A percentile compares a stretch with the other conserved stretches of the same genome.
These are phyloP conservation scores for Byasa hedistus DNA, from an alignment of 2,888 invertebrate genomes.

Conservation along the genomic window DNA sequence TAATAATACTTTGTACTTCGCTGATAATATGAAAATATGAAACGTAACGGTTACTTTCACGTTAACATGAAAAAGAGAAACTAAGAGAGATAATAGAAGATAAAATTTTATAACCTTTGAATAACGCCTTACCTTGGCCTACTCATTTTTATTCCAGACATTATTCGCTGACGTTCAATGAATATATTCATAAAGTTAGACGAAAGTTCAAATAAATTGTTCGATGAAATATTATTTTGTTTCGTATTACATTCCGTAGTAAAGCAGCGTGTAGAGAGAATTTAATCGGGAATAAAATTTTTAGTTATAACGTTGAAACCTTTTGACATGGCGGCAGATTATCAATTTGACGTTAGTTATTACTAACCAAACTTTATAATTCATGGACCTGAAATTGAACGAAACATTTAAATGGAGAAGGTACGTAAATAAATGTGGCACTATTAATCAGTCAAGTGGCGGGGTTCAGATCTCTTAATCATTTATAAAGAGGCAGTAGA, in stretches of 20 bases:
- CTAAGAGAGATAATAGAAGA: neutral
- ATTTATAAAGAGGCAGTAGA: slow-evolving; percentile 71
- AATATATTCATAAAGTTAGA: slow-evolving; percentile 21
- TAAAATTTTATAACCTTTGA: neutral
- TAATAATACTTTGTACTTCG: too few species aligned
- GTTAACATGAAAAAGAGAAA: neutral
- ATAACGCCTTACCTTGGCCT: neutral
- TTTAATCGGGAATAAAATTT: neutral
- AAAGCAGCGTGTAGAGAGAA: too few species aligned
- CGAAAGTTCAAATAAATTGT: slow-evolving; percentile 12
- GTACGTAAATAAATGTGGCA: too few species aligned
- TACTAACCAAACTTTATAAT: too few species aligned
- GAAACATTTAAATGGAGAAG: too few species aligned
- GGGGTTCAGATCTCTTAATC: slow-evolving; percentile 51
- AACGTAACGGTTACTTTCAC: neutral
- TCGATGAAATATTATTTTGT: neutral
- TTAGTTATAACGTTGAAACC: too few species aligned
- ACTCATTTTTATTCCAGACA: slow-evolving; percentile 14
- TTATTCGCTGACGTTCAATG: slow-evolving; percentile 15
- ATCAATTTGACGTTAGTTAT: too few species aligned
- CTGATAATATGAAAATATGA: too few species aligned
- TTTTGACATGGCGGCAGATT: too few species aligned
- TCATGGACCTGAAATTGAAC: too few species aligned
- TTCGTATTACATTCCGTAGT: neutral
- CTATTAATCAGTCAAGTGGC: slow-evolving; percentile 38